phyloP scores from a whole-genome alignment of 2,888 invertebrate species.

The Furcula furcula region DNA sequence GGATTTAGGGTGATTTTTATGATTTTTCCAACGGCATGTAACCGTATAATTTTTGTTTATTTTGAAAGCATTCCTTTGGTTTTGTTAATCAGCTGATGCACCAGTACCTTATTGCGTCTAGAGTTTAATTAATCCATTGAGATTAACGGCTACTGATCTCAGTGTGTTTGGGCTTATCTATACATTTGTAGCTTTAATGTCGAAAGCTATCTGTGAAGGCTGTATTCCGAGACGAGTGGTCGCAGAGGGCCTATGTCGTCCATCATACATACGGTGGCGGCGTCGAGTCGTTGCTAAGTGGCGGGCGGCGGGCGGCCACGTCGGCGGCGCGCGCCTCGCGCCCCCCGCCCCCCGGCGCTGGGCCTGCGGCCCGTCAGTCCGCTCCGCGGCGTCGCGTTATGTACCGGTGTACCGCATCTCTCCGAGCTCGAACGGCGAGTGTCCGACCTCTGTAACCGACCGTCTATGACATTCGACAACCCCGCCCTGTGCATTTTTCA shows the following conservation, averaged over 20 bases:
- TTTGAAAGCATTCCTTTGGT: too few species aligned
- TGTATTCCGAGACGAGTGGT: slow-evolving; percentile 18
- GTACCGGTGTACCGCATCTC: slow-evolving; percentile 50
- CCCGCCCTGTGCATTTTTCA: slow-evolving; percentile 78
- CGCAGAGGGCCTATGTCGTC: slow-evolving; percentile 26
- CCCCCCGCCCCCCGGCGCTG: slow-evolving; percentile 27
- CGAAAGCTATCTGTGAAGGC: too few species aligned
- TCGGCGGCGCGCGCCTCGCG: slow-evolving; percentile 44
- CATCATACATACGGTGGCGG: slow-evolving; percentile 22
- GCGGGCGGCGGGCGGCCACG: slow-evolving; percentile 35
- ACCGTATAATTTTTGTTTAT: too few species aligned
- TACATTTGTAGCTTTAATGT: too few species aligned
- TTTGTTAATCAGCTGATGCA: too few species aligned
- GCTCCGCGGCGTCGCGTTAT: slow-evolving; percentile 62
- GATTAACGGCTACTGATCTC: too few species aligned
- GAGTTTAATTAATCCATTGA: too few species aligned
- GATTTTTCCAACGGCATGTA: too few species aligned
- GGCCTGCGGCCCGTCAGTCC: slow-evolving; percentile 49
- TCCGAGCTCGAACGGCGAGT: slow-evolving; percentile 55
- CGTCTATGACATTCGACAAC: slow-evolving; percentile 78
- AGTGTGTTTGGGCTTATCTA: too few species aligned
- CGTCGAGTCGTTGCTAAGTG: slow-evolving; percentile 28
- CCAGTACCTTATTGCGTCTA: too few species aligned
- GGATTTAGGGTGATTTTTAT: too few species aligned
- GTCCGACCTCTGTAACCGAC: slow-evolving; percentile 75